phyloP scores from a whole-genome alignment of 2,888 invertebrate genomes.

The Dysmachus trigonus region DNA sequence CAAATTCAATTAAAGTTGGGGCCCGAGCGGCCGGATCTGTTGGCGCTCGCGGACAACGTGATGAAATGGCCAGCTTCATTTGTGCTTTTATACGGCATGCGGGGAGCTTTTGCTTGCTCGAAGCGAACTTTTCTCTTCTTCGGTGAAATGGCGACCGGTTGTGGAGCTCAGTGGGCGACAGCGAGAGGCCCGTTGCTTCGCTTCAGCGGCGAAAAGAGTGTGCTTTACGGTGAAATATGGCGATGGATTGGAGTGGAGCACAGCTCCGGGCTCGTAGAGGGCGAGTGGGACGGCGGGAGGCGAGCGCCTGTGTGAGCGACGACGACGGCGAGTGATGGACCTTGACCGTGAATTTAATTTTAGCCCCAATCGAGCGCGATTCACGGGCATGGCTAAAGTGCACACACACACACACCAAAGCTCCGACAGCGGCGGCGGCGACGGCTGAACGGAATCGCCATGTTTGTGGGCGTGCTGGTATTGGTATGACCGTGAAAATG shows the following conservation, averaged over 20 bases:
- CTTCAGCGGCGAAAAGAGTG: background rate
- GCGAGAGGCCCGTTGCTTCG: background rate
- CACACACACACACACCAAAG: background rate
- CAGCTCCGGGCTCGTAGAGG: background rate
- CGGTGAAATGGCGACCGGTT: background rate
- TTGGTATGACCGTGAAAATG: background rate
- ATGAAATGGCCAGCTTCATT: background rate
- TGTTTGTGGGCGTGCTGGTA: background rate
- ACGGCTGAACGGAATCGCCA: background rate
- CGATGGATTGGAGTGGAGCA: background rate
- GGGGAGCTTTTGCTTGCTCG: background rate
- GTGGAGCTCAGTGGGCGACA: background rate
- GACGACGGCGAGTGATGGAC: background rate
- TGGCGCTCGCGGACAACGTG: background rate
- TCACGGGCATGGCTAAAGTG: slow-evolving; percentile 16
- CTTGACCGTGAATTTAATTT: slow-evolving; percentile 40
- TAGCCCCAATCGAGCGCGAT: background rate
- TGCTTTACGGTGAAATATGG: background rate
- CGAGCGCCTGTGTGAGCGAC: background rate
- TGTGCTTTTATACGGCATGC: background rate
- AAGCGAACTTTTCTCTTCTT: background rate
- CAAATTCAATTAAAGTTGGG: background rate
- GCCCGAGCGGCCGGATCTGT: background rate
- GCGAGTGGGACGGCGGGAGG: background rate
- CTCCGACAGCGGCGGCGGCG: too few relatives aligned